phyloP scores from a whole-genome alignment of 37 sponge, comb jelly and placozoan species.

The Halichondria panicea region DNA sequence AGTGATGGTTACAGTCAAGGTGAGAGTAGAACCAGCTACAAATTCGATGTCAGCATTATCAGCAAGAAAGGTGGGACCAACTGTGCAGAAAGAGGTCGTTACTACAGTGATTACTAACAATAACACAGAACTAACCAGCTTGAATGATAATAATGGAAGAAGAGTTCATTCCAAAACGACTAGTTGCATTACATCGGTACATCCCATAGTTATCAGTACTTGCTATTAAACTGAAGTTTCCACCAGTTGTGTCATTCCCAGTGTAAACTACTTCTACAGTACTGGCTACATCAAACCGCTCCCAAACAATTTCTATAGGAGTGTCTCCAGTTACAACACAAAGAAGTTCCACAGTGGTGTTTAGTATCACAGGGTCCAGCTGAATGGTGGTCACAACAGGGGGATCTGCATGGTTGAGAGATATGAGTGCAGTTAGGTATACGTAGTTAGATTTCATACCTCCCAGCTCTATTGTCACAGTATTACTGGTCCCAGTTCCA shows the following conservation, averaged over 20 bases:
- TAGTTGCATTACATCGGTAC: conserved; percentile 24
- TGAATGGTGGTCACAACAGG: too few relatives aligned
- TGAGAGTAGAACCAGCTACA: neutral
- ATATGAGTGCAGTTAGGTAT: too few relatives aligned
- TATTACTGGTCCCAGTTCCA: too few relatives aligned
- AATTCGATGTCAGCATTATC: neutral
- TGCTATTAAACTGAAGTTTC: neutral
- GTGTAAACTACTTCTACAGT: neutral
- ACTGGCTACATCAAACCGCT: too few relatives aligned
- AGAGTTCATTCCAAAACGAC: neutral
- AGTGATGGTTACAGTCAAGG: conserved; percentile 7
- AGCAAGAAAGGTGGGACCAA: neutral
- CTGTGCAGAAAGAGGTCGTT: conserved; percentile 3
- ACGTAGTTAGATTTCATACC: too few relatives aligned
- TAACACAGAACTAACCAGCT: neutral
- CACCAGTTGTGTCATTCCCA: neutral
- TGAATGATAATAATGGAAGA: neutral
- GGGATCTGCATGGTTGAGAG: too few relatives aligned
- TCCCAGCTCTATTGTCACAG: too few relatives aligned
- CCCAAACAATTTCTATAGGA: too few relatives aligned
- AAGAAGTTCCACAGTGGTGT: too few relatives aligned
- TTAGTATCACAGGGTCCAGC: too few relatives aligned
- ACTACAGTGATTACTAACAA: neutral
- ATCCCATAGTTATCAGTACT: conserved; percentile 19
- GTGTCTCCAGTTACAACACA: too few relatives aligned